Conservation (phyloP, 2,797 vertebrate genomes). For the Okamejei kenojei region DNA sequence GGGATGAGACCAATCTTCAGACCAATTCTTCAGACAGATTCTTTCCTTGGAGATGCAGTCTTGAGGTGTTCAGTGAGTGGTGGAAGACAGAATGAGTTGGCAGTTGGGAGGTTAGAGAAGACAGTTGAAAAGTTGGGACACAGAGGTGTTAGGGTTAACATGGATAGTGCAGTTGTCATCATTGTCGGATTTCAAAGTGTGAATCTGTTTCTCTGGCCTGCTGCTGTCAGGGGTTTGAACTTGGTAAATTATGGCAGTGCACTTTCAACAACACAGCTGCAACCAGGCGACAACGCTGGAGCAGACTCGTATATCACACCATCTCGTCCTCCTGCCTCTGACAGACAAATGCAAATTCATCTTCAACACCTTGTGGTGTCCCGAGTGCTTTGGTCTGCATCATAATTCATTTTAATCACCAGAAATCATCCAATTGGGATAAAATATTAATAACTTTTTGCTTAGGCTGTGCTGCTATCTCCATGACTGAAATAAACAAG, state of each 20-base stretch:
- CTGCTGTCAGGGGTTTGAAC: not conserved
- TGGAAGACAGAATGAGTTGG: not conserved
- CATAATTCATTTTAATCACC: not conserved
- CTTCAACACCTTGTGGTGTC: not conserved
- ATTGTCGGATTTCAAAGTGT: not conserved
- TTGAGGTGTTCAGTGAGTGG: not conserved
- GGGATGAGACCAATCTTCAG: too few relatives aligned
- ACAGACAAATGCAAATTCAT: not conserved
- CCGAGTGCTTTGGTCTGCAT: not conserved
- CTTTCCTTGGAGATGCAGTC: not conserved
- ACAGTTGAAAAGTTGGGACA: not conserved
- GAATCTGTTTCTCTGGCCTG: not conserved
- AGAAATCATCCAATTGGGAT: not conserved
- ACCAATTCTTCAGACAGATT: too few relatives aligned
- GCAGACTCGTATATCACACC: not conserved
- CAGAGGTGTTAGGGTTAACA: not conserved
- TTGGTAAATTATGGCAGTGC: not conserved
- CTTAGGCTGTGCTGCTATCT: not conserved
- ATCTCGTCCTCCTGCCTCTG: not conserved
- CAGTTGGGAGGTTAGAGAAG: not conserved
- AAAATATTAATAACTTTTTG: not conserved
- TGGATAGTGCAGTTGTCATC: not conserved
- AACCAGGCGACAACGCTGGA: not conserved
- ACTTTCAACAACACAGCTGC: not conserved
- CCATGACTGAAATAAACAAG: not conserved